Base-by-base conservation (phyloP, 2,888 invertebrate genomes). In the Dolichopus griseipennis region DNA sequence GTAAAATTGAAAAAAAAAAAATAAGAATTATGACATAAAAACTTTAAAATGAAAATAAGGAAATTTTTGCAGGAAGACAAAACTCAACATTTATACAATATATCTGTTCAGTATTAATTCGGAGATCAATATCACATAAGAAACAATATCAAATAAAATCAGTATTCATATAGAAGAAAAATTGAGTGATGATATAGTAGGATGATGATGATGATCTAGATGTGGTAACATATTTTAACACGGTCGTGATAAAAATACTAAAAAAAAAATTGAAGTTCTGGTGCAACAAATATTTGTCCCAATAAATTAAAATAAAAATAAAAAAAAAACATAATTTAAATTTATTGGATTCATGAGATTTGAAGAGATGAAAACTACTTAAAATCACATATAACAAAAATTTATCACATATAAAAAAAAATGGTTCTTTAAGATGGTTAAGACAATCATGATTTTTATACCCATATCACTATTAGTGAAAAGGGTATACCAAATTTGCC, bases 11-110 rank as follows among this genome's bases (percentile, higher is more conserved):
- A 52, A 15, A 6, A 43, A 52, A 18, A 18, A 12, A 52, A 52
- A 52, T 52, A 18, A 52, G 52, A 52, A 52, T 52, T 52, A 52
- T 52, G 52, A 52, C 52, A 52, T 52, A 52, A 52, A 52, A 52
- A 52, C 15, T 52, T 52, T 1, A 52, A 52, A 52, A 18, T 52
- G 8, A 41, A 41, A 41, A 52, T 52, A 52, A 52, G 52, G 52
- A 52, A 52, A 52, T n/a, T 3, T n/a, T 15, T 52, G 18, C 18
- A 18, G 37, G 8, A 37, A 37, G 8, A 37, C 12, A 15, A 52
- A 52, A 52, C n/a, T 52, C n/a, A 10, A 37, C 12, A n/a, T n/a
- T n/a, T n/a, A n/a, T n/a, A 52, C 15, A 12, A 52, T 52, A 12
- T n/a, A 52, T 1, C 15, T n/a, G 18, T 12, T 18, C 15, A n/a